These are phyloP conservation scores for Himalopsyche japonica DNA, from an alignment of 2,888 invertebrate genomes.

Conservation along the genomic window DNA sequence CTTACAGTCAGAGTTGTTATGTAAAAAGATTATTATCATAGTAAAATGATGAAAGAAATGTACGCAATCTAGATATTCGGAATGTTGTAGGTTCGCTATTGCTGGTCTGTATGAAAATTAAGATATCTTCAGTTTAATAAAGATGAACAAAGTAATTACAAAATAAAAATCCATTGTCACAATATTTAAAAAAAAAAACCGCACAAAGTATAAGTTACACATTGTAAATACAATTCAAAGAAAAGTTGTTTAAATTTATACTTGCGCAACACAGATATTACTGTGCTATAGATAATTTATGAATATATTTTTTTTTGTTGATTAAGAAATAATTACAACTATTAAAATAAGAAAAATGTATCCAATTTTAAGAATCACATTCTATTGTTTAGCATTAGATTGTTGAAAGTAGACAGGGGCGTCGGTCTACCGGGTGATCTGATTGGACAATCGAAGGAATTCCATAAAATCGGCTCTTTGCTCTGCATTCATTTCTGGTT, in stretches of 20 bases:
- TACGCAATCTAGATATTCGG: too few relatives aligned
- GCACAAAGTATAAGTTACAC: background rate
- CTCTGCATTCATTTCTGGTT: conserved; percentile 59
- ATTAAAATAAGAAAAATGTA: conserved; percentile 3
- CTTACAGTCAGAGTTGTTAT: too few relatives aligned
- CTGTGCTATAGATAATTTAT: background rate
- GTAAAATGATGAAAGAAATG: too few relatives aligned
- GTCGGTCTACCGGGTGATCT: conserved; percentile 46
- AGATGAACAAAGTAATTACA: too few relatives aligned
- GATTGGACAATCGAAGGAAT: conserved; percentile 60
- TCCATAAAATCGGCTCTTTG: conserved; percentile 60
- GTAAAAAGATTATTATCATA: too few relatives aligned
- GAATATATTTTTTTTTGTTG: background rate
- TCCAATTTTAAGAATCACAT: background rate
- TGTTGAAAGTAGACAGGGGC: background rate
- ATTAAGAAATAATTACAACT: background rate
- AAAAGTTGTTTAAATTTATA: background rate
- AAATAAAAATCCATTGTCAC: background rate
- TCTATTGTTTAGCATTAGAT: background rate
- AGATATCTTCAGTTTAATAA: too few relatives aligned
- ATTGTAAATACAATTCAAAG: background rate
- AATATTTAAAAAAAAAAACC: background rate
- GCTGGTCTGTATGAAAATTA: too few relatives aligned
- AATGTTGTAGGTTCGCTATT: too few relatives aligned
- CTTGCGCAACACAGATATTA: background rate